These are phyloP conservation scores for Oceanites oceanicus DNA, from an alignment of 2,113 vertebrate species.

Conservation along the genomic window DNA sequence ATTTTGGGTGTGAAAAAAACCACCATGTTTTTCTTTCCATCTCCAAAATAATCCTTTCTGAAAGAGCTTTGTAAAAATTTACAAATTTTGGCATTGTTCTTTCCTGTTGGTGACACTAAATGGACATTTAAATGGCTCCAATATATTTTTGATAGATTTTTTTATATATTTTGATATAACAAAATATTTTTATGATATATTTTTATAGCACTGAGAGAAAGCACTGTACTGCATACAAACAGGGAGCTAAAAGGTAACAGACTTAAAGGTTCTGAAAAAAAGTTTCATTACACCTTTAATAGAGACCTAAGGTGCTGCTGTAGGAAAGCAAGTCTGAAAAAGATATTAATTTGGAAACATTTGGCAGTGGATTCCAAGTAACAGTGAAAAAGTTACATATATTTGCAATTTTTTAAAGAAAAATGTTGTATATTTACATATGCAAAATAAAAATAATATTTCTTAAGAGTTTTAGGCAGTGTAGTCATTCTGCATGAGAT, in stretches of 20 bases:
- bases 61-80: neutral
- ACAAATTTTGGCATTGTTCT: neutral
- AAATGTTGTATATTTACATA: neutral
- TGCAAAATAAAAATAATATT: neutral
- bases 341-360: neutral
- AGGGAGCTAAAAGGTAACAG: neutral
- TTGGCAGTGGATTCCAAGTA: neutral
- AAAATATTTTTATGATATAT: neutral
- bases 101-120: neutral
- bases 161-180: neutral
- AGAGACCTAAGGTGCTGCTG: neutral
- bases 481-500: conserved; percentile 9
- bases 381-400: neutral
- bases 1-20: neutral
- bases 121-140: neutral
- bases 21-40: neutral
- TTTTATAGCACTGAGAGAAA: neutral
- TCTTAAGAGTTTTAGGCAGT: neutral
- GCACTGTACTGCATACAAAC: neutral
- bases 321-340: neutral
- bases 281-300: neutral
- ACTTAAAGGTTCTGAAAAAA: neutral
- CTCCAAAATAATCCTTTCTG: neutral
- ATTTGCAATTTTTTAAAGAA: neutral
- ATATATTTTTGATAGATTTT: neutral